Base-by-base conservation (phyloP, 1,140 invertebrate species). In the Drosophila nigromelanica region DNA sequence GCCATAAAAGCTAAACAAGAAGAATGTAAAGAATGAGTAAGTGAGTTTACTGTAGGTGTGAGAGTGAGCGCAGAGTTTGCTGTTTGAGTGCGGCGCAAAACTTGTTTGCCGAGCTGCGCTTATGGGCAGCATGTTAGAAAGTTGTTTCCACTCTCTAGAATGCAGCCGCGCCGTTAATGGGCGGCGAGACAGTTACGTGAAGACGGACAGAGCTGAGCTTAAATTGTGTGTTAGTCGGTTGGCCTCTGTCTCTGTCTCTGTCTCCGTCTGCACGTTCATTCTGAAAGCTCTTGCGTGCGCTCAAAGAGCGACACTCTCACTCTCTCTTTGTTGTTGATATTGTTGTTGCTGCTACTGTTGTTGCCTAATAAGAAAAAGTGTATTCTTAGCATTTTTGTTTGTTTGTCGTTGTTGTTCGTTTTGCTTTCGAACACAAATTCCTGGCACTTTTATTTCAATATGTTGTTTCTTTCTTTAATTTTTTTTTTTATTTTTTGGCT, bases 321-420 rank as follows among this genome's bases (percentile, higher is more conserved):
- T 67, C 62, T 30, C 37, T 70, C 68, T 42, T 24, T 51, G 63
- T 18, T 42, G 27, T 27, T 27, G 5, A 27, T 27, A 27, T 27
- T 27, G 27, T 27, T 27, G 27, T 27, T 27, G 5, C 27, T 27
- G 27, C 27, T 27, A 6, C 27, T 27, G 39, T 76, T 76, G 39
- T 76, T 76, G 74, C 62, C 70, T 73, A 73, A 76, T 76, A 68
- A 69, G 58, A 76, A 73, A 58, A 76, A 60, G 51, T 76, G 61
- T 76, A 76, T 76, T 73, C 70, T 73, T 73, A 73, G 70, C 70
- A 68, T 47, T 60, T 55, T 59, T n/a, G n/a, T 18, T 59, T 37
- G 39, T 59, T 35, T 5, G 5, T 39, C 27, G 27, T 40, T 21
- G 39, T 42, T 70, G 39, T 71, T 71, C 52, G 40, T 39, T 66